phyloP scores from a whole-genome alignment of 35 echinoderm and acorn worm genomes.

The Anneissia japonica region DNA sequence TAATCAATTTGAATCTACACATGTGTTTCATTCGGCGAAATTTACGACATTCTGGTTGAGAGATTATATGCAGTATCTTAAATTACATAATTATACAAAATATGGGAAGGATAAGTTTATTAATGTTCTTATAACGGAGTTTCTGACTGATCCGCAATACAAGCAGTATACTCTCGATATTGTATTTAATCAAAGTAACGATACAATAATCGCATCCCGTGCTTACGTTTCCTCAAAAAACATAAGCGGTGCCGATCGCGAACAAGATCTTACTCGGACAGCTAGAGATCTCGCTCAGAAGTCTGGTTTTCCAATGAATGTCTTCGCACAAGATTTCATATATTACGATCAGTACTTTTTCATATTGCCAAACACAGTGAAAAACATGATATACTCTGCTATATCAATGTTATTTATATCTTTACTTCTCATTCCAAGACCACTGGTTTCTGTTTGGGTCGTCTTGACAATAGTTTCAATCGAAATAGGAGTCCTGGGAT shows the following conservation, averaged over 20 bases:
- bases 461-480: neutral
- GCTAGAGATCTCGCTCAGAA: neutral
- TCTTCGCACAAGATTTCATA: neutral
- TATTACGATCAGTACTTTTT: conserved; percentile 12
- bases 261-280: neutral
- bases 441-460: neutral
- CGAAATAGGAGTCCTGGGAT: neutral
- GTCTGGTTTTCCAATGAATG: neutral
- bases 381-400: neutral
- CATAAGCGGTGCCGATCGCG: neutral
- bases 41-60: conserved; percentile 51
- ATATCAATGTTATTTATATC: conserved; percentile 5
- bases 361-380: conserved; percentile 1
- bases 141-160: conserved; percentile 33
- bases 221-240: neutral
- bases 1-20: conserved; percentile 34
- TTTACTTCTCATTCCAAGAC: conserved; percentile 4
- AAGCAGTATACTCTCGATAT: conserved; percentile 52
- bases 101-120: conserved; percentile 25
- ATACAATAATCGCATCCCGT: conserved; percentile 24
- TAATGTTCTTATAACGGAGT: conserved; percentile 3
- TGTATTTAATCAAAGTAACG: conserved; percentile 25
- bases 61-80: conserved; percentile 25
- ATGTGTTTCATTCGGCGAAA: neutral
- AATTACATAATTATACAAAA: neutral